Evolutionary conservation across 2,888 invertebrate genomes (phyloP).

Genomic region (Ophion slaviceki): DNA sequence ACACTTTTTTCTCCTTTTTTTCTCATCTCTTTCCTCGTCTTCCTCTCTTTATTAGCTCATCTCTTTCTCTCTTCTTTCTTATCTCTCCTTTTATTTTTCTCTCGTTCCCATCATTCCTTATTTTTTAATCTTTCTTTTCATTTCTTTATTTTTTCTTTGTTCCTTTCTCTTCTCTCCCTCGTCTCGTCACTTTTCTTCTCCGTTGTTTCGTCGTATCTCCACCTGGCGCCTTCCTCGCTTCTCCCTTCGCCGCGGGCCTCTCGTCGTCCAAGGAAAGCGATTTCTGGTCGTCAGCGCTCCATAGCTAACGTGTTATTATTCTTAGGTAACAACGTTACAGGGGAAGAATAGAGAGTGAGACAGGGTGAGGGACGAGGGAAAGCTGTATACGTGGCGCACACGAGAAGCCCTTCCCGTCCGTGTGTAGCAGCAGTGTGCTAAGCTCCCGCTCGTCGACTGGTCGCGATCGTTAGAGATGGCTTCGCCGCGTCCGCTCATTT

Average conservation of each 20-base stretch:
- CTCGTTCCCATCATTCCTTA: too few relatives aligned
- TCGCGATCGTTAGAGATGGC: conserved; percentile 10
- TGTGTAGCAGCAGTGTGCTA: background rate
- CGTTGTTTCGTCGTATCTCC: background rate
- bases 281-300: background rate
- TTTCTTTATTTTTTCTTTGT: background rate
- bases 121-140: too few relatives aligned
- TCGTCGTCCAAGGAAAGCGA: background rate
- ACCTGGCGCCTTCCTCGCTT: background rate
- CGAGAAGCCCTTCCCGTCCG: background rate
- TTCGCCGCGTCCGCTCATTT: background rate
- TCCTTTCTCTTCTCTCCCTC: background rate
- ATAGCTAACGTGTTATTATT: conserved; percentile 1
- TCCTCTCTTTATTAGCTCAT: too few relatives aligned
- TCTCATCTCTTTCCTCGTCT: too few relatives aligned
- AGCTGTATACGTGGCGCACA: background rate
- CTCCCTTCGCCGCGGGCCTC: background rate
- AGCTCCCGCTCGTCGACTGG: conserved; percentile 8
- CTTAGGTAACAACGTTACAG: conserved; percentile 34
- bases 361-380: background rate
- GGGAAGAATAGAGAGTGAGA: background rate
- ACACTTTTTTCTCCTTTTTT: too few relatives aligned
- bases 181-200: background rate
- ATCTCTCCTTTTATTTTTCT: too few relatives aligned
- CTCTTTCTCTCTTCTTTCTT: too few relatives aligned